Percentiles rank a stretch among this genome's conserved stretches.
These are phyloP conservation scores for Sarcophaga peregrina DNA, from an alignment of 1,140 invertebrate genomes.

Conservation along the genomic window DNA sequence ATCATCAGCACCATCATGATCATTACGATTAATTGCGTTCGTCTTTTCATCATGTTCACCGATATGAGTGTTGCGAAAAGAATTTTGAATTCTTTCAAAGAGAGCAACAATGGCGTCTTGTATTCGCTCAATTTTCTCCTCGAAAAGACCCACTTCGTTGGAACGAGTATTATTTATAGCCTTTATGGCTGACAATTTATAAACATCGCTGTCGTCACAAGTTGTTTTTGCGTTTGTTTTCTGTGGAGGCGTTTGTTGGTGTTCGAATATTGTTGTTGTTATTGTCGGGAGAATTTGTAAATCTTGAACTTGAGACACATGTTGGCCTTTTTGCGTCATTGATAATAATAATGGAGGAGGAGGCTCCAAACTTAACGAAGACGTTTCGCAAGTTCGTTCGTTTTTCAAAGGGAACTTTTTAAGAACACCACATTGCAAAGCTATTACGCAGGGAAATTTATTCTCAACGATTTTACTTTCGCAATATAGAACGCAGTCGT, in stretches of 20 bases:
- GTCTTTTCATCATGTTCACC: not conserved
- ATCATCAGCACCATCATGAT: not conserved
- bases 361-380: not conserved
- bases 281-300: not conserved
- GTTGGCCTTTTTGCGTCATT: not conserved
- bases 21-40: not conserved
- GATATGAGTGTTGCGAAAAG: not conserved
- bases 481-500: too few species aligned
- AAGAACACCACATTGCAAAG: not conserved
- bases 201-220: conserved; percentile 13
- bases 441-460: not conserved
- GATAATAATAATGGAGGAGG: not conserved
- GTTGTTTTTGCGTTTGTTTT: not conserved
- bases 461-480: too few species aligned
- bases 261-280: not conserved
- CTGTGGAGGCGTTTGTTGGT: not conserved
- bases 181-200: conserved; percentile 7
- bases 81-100: conserved; percentile 7
- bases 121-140: not conserved
- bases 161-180: not conserved
- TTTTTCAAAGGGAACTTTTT: not conserved
- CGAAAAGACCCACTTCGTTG: not conserved
- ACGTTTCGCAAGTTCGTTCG: not conserved
- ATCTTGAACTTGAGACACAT: conserved; percentile 1
- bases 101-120: not conserved